Evolutionary conservation across 1,140 invertebrate species (phyloP), one percentile per base, ranked within the genome.

Genomic region (Sipha flava): DNA sequence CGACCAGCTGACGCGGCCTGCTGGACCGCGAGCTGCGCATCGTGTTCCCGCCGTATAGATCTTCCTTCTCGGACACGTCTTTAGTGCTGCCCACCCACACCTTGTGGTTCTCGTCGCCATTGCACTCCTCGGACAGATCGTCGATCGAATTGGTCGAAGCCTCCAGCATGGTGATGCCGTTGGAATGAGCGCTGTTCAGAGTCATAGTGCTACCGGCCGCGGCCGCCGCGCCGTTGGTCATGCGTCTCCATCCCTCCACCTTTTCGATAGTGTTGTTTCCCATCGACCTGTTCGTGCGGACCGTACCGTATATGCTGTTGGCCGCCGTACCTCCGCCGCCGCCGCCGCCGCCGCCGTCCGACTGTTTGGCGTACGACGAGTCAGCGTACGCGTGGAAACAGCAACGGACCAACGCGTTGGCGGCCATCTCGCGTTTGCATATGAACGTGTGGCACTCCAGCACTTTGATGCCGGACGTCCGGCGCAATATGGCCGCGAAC

Each of bases 401-500:
- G 86, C 95, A 97, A 81, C 94, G 88, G 47, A 97, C 95, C 83
- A 97, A 88, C 79, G 95, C 95, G 85, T 97, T 97, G 45, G 95
- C 95, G 7, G 95, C 95, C 85, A 95, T 94, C 86, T 97, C 95
- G 59, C 95, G 90, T 83, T 96, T 97, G 86, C 97, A 98, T 83
- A 99, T 96, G 86, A 99, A 99, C 34, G 96, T 96, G 87, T 99
- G 97, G 88, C 98, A 99, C 87, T 99, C 98, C 14, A 99, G 88
- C 18, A 99, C 96, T 87, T 98, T 99, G 82, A 98, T 97, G n/a
- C 98, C 97, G 10, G 94, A 94, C 3, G 96, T 98, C 52, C 97
- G 89, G 40, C 97, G 89, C 54, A 98, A 87, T 64, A 99, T 98
- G 79, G 96, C 96, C 40, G 97, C 96, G 87, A 99, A 99, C 54